These are phyloP conservation scores for Gulo gulo DNA, from an alignment of 2,113 vertebrate genomes.

Conservation along the genomic window DNA sequence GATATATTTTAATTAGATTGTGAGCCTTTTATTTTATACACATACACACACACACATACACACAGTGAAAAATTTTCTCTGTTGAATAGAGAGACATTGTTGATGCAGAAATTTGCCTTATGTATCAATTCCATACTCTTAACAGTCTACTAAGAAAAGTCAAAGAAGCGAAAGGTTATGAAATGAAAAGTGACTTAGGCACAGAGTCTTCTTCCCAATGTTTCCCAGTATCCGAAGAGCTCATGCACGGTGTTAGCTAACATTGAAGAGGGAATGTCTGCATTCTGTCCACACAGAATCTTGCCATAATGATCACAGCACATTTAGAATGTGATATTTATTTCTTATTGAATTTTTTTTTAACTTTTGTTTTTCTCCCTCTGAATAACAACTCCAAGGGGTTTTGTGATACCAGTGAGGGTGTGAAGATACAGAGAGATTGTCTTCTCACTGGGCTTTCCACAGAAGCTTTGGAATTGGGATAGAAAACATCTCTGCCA, in stretches of 20 bases:
- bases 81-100: background rate
- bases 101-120: background rate
- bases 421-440: background rate
- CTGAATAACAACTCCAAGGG: background rate
- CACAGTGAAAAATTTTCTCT: background rate
- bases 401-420: background rate
- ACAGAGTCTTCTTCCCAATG: background rate
- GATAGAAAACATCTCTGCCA: too few species aligned
- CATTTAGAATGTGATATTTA: background rate
- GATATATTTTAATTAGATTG: background rate
- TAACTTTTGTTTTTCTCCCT: background rate
- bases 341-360: background rate
- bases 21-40: background rate
- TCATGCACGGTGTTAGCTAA: accelerated
- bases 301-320: background rate
- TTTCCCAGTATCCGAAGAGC: background rate
- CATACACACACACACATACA: background rate
- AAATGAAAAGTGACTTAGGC: too few species aligned
- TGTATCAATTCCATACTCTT: background rate
- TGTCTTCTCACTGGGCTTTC: background rate
- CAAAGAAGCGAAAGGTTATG: background rate
- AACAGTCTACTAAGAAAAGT: background rate
- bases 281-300: background rate
- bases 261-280: background rate
- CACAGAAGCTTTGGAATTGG: background rate